These are phyloP conservation scores for Dipus sagitta DNA, from an alignment of 2,797 vertebrate species.

Conservation along the genomic window DNA sequence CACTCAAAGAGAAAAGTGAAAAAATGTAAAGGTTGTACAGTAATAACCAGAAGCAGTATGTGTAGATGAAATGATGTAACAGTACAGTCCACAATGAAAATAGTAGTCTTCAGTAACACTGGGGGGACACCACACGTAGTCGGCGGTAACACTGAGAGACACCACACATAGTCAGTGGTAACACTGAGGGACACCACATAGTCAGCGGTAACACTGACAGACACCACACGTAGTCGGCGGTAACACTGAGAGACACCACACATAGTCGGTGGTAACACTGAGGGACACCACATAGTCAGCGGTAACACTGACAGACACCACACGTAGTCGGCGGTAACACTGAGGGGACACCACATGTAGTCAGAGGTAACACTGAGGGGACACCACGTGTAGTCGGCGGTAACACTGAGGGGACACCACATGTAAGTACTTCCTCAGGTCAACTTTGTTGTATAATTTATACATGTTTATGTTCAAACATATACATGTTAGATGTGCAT, in stretches of 20 bases:
- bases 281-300: no score
- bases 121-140: not conserved
- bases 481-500: not conserved
- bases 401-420: not conserved
- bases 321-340: no score
- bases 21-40: not conserved
- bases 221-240: no score
- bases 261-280: no score
- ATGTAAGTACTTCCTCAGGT: not conserved
- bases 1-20: not conserved
- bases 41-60: not conserved
- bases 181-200: not conserved
- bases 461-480: not conserved
- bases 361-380: no score
- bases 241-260: no score
- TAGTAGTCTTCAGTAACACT: not conserved
- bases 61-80: not conserved
- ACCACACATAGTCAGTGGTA: no score
- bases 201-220: no score
- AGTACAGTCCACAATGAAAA: not conserved
- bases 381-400: no score
- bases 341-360: no score
- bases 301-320: no score
- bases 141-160: no score
- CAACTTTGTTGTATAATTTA: not conserved